Percentiles rank a stretch among this genome's conserved stretches.
Conservation (phyloP, 2,888 invertebrate genomes). For the Octonoba sinensis region DNA sequence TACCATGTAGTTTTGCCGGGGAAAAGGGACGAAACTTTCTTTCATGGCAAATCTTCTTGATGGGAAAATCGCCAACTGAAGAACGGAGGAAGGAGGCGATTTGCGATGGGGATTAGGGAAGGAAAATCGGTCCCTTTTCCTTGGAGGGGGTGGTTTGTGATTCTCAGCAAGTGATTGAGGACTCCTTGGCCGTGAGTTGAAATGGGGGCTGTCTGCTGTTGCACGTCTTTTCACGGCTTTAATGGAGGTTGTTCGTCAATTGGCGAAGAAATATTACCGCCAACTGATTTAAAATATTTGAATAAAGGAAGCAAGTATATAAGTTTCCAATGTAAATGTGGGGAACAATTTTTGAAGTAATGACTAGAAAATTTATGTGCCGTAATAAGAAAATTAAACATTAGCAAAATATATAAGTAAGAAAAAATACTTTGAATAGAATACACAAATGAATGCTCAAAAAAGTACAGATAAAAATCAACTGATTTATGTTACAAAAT, state of each 20-base stretch:
- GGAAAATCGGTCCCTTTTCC: constrained; percentile 22
- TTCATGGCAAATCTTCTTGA: constrained; percentile 11
- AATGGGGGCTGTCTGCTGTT: constrained; percentile 19
- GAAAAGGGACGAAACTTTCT: constrained; percentile 22
- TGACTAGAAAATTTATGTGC: too few relatives aligned
- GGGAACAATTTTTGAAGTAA: too few relatives aligned
- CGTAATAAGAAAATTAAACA: too few relatives aligned
- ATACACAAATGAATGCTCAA: too few relatives aligned
- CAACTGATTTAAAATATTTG: constrained; percentile 14
- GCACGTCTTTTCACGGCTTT: constrained; percentile 34
- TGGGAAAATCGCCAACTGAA: constrained; percentile 57
- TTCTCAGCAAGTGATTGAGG: constrained; percentile 41
- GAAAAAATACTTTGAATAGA: too few relatives aligned
- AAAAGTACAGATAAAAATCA: too few relatives aligned
- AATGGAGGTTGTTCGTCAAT: too few relatives aligned
- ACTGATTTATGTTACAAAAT: too few relatives aligned
- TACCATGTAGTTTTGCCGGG: constrained; percentile 26
- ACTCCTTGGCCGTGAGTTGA: constrained; percentile 25
- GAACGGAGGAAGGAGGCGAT: constrained; percentile 8
- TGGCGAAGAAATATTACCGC: constrained; percentile 7
- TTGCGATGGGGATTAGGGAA: not conserved
- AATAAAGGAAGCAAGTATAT: too few relatives aligned
- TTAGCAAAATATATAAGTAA: too few relatives aligned
- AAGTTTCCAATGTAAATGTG: too few relatives aligned
- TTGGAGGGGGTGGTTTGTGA: constrained; percentile 34